Base-by-base conservation (phyloP, 2,888 invertebrate species). In the Lamellibrachia columna region DNA sequence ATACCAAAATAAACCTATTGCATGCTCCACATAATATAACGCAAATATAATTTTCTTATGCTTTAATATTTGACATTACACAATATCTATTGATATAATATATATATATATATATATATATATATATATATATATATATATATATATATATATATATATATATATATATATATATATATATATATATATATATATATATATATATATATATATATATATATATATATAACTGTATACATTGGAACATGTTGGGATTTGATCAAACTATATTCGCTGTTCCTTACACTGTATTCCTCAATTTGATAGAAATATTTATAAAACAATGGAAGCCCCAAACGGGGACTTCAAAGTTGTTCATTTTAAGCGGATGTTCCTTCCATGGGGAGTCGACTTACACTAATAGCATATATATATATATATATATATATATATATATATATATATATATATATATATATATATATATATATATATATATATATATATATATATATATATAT, bases 61-160 rank as follows among this genome's bases (percentile, higher is more conserved):
- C 8, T 55, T 9, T 55, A 55, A 9, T 7, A 55, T 9, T 55
- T 55, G 55, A 7, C 55, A 55, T 9, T 9, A 55, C 9, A 55
- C 8, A 40, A 40, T 90, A 90, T 40, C 7, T 90, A 52, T 40
- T 9, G 7, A 90, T 90, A 40, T 90, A 90, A 90, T 90, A 90
- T 90, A 90, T 90, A 3, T 90, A 90, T 90, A 90, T 90, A 90
- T 90, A 90, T 90, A 90, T 90, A 90, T 90, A 90, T 90, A 90
- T 3, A 90, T 90, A 3, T 3, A 90, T 90, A 90, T 90, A 90
- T 3, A 90, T 90, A 90, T 90, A 90, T 90, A 90, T 90, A 90
- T 90, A 90, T 90, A 90, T 52, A 52, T 90, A 11, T 11, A 90
- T 9, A 3, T 52, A 7, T 52, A 52, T 3, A 52, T 90, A 90